Evolutionary conservation across 1,140 invertebrate species (phyloP), one percentile per base, ranked within the genome.

Genomic region (Drosophila willistoni): DNA sequence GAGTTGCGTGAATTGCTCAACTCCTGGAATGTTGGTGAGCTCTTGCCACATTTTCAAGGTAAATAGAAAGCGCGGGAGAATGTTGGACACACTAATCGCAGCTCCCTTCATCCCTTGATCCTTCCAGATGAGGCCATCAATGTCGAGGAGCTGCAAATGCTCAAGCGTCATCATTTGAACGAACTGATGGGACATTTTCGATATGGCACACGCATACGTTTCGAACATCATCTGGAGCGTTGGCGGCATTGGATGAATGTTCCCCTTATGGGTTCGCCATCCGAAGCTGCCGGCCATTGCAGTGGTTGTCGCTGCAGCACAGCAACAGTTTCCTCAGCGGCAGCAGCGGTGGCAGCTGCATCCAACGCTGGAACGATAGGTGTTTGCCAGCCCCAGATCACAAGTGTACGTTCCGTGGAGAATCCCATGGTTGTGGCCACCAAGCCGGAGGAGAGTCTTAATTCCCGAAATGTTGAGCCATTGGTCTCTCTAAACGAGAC

Each of bases 121-220:
- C 29, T 33, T 51, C 65, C 56, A 87, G 90, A 87, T 62, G 90
- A 91, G 42, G 81, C 73, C 51, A 90, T 91, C 42, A 79, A 79
- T n/a, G 80, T 77, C 36, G 86, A 91, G 34, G 90, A 90, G 33
- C 41, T 91, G 60, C 83, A 87, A 62, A 91, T 91, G 80, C 75
- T 91, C 3, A 81, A 90, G 57, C 68, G 71, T 0, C 76, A 87
- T 56, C 90, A 91, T 42, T 14, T 91, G 3, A 63, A 64, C 2
- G 80, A 89, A n/a, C 55, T 90, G 7, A 60, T 91, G 29, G 55
- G 73, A 3, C 79, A 87, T 29, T 82, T 87, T 61, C 73, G 83
- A 2, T 90, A 76, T 5, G 86, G 85, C 1, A 90, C 85, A 0
- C 61, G 86, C 1, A 90, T 90, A 7, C 81, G 85, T 13, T 90